A percentile compares a stretch with the other conserved stretches of the same genome.
Evolutionary conservation across 2,888 invertebrate genomes (phyloP).

Genomic region (Zele albiditarsus): DNA sequence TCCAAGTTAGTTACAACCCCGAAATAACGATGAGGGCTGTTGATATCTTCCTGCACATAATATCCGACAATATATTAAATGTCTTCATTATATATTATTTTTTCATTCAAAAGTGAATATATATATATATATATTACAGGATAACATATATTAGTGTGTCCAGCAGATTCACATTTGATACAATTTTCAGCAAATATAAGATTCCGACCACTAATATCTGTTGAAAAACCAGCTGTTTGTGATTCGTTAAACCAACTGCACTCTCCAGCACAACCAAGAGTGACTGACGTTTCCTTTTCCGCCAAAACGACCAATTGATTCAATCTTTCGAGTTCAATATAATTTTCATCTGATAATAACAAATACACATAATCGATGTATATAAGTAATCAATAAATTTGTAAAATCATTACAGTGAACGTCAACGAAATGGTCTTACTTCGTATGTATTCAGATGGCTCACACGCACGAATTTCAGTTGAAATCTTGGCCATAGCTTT

Average conservation of each 20-base stretch:
- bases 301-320: background rate
- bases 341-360: background rate
- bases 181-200: background rate
- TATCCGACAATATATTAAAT: background rate
- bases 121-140: background rate
- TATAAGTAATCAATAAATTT: too few relatives aligned
- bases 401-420: too few relatives aligned
- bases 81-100: too few relatives aligned
- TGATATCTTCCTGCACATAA: background rate
- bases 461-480: background rate
- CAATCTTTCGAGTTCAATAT: background rate
- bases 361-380: background rate
- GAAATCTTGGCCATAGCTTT: background rate
- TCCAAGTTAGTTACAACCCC: background rate
- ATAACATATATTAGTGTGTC: background rate
- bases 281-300: background rate
- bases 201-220: background rate
- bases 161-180: background rate
- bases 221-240: background rate
- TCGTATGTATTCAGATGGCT: background rate
- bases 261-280: background rate
- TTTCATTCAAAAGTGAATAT: background rate
- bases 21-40: background rate
- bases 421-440: background rate
- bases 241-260: background rate